Evolutionary conservation across 2,888 invertebrate genomes (phyloP).

Genomic region (Phalangium opilio): DNA sequence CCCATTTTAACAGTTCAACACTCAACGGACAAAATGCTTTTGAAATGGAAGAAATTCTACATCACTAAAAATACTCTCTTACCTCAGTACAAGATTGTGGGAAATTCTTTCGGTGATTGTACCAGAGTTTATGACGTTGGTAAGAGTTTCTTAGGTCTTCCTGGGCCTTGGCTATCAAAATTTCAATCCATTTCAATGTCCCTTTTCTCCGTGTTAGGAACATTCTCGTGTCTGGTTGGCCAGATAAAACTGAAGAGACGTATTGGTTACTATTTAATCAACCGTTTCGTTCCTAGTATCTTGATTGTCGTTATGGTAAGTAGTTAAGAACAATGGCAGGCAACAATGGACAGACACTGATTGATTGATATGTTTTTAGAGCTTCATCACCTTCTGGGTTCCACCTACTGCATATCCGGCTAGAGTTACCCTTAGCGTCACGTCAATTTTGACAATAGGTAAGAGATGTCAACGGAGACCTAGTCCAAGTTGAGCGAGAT

Average conservation of each 20-base stretch:
- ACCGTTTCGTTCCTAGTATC: slow-evolving; percentile 17
- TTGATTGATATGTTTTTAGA: no score
- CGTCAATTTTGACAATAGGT: slow-evolving; percentile 53
- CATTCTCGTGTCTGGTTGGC: slow-evolving; percentile 17
- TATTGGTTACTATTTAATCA: slow-evolving; percentile 16
- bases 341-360: no score
- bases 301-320: slow-evolving; percentile 17
- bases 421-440: slow-evolving; percentile 41
- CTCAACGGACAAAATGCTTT: slow-evolving; percentile 11
- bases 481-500: no score
- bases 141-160: slow-evolving; percentile 3
- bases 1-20: slow-evolving; percentile 12
- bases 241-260: slow-evolving; percentile 11
- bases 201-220: no score
- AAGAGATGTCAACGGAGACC: no score
- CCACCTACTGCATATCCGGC: slow-evolving; percentile 20
- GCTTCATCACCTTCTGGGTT: slow-evolving; percentile 20
- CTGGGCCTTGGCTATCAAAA: neutral
- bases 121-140: slow-evolving; percentile 16
- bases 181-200: no score
- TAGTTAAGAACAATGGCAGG: no score
- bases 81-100: slow-evolving; percentile 14
- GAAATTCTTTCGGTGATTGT: slow-evolving; percentile 6
- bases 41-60: slow-evolving; percentile 17
- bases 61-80: slow-evolving; percentile 14